Base-by-base conservation (phyloP, 2,113 vertebrate genomes). In the Cygnus buccinator region DNA sequence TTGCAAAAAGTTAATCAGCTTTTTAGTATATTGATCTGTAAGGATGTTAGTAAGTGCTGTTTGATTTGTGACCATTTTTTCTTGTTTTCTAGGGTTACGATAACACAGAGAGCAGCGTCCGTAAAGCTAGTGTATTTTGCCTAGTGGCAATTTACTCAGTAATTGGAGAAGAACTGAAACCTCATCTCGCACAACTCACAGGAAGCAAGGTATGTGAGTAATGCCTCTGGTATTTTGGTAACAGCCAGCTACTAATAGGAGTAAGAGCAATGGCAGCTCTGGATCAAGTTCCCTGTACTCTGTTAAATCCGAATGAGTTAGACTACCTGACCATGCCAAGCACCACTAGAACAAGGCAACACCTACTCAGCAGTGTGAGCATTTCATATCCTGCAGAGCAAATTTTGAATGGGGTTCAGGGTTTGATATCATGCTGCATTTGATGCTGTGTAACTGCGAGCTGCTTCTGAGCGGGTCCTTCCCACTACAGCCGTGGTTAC, bases 91-190 rank as follows among this genome's bases (percentile, higher is more conserved):
- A 99, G 99, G 99, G 99, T 88, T 99, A 99, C n/a, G 99, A 99
- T 94, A 99, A 99, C 96, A 99, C 99, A 0, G 99, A 99, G 97
- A 99, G 99, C 97, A 99, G 99, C 4, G 99, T 99, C 94, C 98
- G 99, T 68, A 99, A 99, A 98, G 99, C 99, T 95, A 99, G 99
- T 6, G 99, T 99, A 35, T 99, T 99, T 98, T 99, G 99, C 97
- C 97, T 99, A 23, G 99, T 99, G 95, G 99, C 99, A 52, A 98
- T 99, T 97, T 99, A 99, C 97, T 99, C 99, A 28, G 99, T 99
- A 94, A 99, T 99, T 18, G 99, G 99, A 94, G 99, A 99, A 98
- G 99, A 99, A 91, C 97, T 99, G 95, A 99, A 99, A 97, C 99
- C 99, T 75, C 99, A 99, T 97, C 99, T 99, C 26, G 98, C 99